phyloP scores from a whole-genome alignment of 2,797 vertebrate genomes.

The Siniperca scherzeri region DNA sequence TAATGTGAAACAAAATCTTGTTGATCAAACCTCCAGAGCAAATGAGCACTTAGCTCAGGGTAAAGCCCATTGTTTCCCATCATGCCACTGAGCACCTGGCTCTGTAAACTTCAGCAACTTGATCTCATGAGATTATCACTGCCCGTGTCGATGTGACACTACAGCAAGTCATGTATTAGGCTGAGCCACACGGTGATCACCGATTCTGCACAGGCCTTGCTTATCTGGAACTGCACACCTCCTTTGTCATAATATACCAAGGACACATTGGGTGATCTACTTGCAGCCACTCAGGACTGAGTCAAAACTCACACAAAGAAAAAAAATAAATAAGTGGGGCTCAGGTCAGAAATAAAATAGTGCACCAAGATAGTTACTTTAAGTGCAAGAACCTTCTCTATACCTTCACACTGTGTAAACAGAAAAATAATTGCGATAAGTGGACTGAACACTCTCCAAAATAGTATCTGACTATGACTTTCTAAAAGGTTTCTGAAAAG shows the following conservation, averaged over 20 bases:
- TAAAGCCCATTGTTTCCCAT: conserved; percentile 20
- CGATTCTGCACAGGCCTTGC: neutral
- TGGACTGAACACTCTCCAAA: neutral
- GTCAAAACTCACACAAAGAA: neutral
- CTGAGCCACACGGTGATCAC: neutral
- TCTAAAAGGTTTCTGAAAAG: neutral
- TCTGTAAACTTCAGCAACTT: neutral
- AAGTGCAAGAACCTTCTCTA: neutral
- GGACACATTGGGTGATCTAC: neutral
- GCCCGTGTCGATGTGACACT: conserved; percentile 3
- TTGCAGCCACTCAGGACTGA: no score
- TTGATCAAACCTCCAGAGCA: neutral
- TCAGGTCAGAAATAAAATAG: neutral
- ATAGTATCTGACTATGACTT: neutral
- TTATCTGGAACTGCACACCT: neutral
- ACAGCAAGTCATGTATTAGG: neutral
- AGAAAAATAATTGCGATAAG: neutral
- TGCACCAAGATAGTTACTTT: neutral
- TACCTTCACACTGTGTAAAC: neutral
- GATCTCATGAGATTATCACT: conserved; percentile 22
- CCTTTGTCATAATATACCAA: neutral
- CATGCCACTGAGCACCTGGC: conserved; percentile 12
- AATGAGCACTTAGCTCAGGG: neutral
- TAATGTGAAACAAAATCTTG: neutral
- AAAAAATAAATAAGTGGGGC: neutral